phyloP scores from a whole-genome alignment of 2,888 invertebrate species.

The Pantelozetes paolii region DNA sequence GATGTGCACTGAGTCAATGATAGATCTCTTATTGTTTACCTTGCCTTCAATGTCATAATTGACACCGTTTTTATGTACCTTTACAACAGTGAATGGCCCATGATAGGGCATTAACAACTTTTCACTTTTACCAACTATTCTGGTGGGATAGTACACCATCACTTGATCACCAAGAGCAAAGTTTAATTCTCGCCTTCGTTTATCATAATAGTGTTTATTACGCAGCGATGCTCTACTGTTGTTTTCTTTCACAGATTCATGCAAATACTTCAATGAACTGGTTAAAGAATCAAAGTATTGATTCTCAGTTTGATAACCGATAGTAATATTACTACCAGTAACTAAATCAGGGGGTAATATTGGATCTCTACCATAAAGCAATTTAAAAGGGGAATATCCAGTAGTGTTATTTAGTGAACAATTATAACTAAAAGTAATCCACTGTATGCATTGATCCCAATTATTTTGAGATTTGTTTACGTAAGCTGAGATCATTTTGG shows the following conservation, averaged over 20 bases:
- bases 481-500: constrained; percentile 46
- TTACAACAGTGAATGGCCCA: neutral
- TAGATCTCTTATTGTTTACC: neutral
- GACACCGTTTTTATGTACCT: neutral
- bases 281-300: neutral
- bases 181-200: neutral
- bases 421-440: constrained; percentile 46
- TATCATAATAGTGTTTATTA: constrained; percentile 20
- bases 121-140: neutral
- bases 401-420: constrained; percentile 43
- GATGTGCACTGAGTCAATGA: neutral
- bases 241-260: neutral
- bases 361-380: constrained; percentile 45
- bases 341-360: constrained; percentile 35
- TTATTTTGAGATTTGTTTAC: constrained; percentile 43
- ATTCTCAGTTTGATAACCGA: neutral
- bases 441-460: constrained; percentile 46
- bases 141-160: neutral
- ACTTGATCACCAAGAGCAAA: constrained; percentile 37
- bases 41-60: too few species aligned
- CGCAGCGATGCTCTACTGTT: neutral
- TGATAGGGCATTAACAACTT: neutral
- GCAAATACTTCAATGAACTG: neutral
- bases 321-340: neutral
- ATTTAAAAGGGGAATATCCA: constrained; percentile 45